Percentiles rank a stretch among this genome's conserved stretches.
These are phyloP conservation scores for Aptenodytes forsteri DNA, from an alignment of 2,113 vertebrate genomes.

Conservation along the genomic window DNA sequence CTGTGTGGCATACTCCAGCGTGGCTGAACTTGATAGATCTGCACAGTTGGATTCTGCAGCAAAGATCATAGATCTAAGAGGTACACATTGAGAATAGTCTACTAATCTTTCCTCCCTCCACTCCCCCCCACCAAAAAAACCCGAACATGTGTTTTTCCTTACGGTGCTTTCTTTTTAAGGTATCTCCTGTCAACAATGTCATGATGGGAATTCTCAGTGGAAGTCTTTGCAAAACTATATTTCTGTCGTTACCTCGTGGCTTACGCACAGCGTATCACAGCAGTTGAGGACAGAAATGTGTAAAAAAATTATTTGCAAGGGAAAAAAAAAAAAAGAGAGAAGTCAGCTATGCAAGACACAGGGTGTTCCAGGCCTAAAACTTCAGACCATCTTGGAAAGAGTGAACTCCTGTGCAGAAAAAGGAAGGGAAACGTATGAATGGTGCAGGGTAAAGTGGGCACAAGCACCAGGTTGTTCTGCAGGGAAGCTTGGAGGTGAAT, in stretches of 20 bases:
- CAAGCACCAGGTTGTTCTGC: background rate
- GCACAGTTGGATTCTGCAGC: conserved; percentile 61
- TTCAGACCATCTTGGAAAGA: background rate
- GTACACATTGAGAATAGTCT: background rate
- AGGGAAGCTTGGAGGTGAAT: background rate
- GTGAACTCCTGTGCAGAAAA: background rate
- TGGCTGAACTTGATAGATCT: conserved; percentile 67
- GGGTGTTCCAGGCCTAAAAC: background rate
- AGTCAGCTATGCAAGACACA: background rate
- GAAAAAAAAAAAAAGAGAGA: background rate
- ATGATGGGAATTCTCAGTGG: conserved; percentile 24
- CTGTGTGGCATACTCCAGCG: conserved; percentile 69
- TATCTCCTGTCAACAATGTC: conserved; percentile 6
- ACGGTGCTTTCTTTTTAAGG: conserved; percentile 19
- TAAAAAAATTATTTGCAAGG: background rate
- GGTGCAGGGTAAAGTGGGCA: background rate
- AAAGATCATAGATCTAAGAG: conserved; percentile 31
- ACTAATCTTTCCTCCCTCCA: conserved; percentile 10
- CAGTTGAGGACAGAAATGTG: background rate
- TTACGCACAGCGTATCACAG: background rate
- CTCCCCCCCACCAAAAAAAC: background rate
- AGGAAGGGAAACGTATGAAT: background rate
- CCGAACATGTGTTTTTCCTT: conserved; percentile 49
- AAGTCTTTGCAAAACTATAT: background rate
- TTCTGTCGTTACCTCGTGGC: background rate